Evolutionary conservation across 2,888 invertebrate genomes (phyloP).

Genomic region (Standfussiana lucernea): DNA sequence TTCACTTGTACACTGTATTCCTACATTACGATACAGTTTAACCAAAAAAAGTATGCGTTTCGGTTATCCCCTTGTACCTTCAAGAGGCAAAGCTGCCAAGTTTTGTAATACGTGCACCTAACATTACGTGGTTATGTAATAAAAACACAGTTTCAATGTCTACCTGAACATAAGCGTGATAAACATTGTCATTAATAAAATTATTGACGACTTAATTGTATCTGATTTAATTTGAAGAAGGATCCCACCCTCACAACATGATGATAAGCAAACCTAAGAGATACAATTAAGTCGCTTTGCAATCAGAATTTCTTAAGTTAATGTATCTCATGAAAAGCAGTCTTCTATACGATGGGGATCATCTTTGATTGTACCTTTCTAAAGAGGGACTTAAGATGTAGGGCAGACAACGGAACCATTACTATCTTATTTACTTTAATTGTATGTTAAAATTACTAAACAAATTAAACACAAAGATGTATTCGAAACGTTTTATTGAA

Average conservation of each 20-base stretch:
- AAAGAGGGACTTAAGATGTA: slow-evolving; percentile 11
- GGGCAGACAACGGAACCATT: neutral
- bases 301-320: neutral
- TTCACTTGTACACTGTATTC: no score
- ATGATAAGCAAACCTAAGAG: no score
- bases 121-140: neutral
- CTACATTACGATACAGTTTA: neutral
- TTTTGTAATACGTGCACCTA: neutral
- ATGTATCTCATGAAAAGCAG: neutral
- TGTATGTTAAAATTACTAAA: neutral
- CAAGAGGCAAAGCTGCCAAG: no score
- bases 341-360: neutral
- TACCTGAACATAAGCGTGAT: neutral
- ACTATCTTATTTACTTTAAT: neutral
- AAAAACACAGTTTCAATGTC: neutral
- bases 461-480: slow-evolving; percentile 21
- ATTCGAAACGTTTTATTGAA: slow-evolving; percentile 47
- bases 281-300: no score
- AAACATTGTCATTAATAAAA: neutral
- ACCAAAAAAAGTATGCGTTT: neutral
- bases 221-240: no score
- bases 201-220: neutral
- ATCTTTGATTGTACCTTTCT: neutral
- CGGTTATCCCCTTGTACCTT: neutral
- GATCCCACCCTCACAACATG: no score